Conservation (phyloP, 2,797 vertebrate genomes). For the Cheirogaleus major region DNA sequence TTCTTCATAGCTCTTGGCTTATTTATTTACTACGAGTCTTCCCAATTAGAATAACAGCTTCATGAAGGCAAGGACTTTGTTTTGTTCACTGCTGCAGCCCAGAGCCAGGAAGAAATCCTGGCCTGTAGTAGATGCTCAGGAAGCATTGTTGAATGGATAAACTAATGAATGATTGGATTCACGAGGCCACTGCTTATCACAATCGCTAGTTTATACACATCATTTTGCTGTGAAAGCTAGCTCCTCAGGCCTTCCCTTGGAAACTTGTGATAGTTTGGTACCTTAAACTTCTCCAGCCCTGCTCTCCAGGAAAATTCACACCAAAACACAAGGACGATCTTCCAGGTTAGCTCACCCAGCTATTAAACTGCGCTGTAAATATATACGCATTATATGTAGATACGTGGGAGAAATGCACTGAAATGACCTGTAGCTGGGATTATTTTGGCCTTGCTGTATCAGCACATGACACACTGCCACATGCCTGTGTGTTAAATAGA, state of each 20-base stretch:
- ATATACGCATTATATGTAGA: neutral
- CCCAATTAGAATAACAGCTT: neutral
- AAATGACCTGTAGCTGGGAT: neutral
- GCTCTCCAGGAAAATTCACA: neutral
- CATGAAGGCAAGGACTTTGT: neutral
- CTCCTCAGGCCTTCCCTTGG: neutral
- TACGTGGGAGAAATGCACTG: neutral
- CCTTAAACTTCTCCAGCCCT: neutral
- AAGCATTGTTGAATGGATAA: neutral
- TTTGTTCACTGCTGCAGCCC: neutral
- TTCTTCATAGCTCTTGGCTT: neutral
- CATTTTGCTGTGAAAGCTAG: neutral
- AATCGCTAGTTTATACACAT: neutral
- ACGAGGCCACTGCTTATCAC: neutral
- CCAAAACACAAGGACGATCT: neutral
- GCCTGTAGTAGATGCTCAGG: neutral
- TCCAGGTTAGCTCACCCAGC: neutral
- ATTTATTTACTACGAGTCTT: neutral
- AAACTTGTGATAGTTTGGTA: neutral
- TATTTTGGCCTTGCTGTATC: neutral
- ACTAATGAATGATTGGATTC: neutral
- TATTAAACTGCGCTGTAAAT: no score
- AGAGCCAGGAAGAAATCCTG: neutral
- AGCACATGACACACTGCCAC: neutral
- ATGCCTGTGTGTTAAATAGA: neutral